phyloP scores from a whole-genome alignment of 2,888 invertebrate genomes.

The Callimorpha dominula region DNA sequence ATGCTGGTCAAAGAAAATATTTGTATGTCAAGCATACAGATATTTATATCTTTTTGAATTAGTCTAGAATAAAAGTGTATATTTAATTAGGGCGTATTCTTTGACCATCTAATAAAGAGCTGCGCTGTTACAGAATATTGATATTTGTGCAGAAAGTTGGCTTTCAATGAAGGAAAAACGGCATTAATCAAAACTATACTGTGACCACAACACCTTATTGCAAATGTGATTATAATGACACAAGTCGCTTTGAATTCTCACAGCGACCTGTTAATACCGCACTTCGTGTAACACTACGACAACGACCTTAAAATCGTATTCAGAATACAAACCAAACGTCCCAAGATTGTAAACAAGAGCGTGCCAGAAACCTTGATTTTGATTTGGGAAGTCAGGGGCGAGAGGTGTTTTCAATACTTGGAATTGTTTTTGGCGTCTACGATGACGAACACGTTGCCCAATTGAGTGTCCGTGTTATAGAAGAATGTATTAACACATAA shows the following conservation, averaged over 20 bases:
- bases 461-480: background rate
- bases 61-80: background rate
- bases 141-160: background rate
- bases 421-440: constrained; percentile 22
- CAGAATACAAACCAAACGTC: constrained; percentile 61
- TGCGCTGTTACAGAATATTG: background rate
- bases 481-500: background rate
- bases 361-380: constrained; percentile 71
- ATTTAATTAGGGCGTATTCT: background rate
- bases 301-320: constrained; percentile 71
- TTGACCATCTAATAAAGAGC: background rate
- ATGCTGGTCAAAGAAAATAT: background rate
- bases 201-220: background rate
- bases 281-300: constrained; percentile 53
- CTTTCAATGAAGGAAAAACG: background rate
- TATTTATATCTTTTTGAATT: no score
- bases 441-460: constrained; percentile 17
- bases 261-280: constrained; percentile 57
- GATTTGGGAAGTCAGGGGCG: constrained; percentile 60
- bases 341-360: constrained; percentile 61
- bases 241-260: constrained; percentile 48
- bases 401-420: constrained; percentile 20
- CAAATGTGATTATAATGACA: background rate
- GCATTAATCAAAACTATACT: background rate
- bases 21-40: no score